Percentiles rank a stretch among this genome's conserved stretches.
These are phyloP conservation scores for Magallana gigas DNA, from an alignment of 1,140 invertebrate species.

Conservation along the genomic window DNA sequence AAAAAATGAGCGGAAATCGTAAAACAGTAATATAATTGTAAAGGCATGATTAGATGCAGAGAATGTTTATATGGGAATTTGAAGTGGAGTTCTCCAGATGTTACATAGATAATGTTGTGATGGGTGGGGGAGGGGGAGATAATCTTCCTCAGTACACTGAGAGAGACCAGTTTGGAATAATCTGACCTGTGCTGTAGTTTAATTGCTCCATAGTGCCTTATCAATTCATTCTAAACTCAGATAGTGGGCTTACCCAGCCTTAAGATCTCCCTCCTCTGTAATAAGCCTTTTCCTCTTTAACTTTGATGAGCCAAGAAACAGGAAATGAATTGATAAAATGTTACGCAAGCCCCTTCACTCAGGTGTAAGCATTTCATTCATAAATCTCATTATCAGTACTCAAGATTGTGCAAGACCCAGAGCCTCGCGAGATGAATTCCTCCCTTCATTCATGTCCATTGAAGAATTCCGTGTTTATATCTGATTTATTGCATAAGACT, in stretches of 20 bases:
- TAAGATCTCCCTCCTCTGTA: conserved; percentile 9
- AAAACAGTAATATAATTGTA: conserved; percentile 21
- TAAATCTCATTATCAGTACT: conserved; percentile 21
- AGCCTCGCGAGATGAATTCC: background rate
- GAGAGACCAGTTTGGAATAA: background rate
- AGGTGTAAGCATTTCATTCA: conserved; percentile 33
- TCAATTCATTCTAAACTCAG: background rate
- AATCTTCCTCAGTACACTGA: background rate
- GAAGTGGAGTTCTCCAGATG: conserved; percentile 8
- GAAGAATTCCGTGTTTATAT: background rate
- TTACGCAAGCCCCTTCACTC: conserved; percentile 19
- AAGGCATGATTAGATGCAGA: background rate
- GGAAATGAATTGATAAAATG: conserved; percentile 38
- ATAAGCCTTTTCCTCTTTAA: conserved; percentile 33
- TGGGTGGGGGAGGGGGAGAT: conserved; percentile 31
- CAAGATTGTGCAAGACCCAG: background rate
- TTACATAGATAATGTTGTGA: background rate
- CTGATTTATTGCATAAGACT: conserved; percentile 4
- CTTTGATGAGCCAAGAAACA: conserved; percentile 32
- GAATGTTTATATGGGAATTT: background rate
- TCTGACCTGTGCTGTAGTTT: conserved; percentile 23
- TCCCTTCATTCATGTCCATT: conserved; percentile 1
- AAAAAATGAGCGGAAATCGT: conserved; percentile 4
- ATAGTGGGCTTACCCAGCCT: background rate
- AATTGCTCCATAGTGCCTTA: conserved; percentile 22